phyloP scores from a whole-genome alignment of 1,140 invertebrate genomes.

The Cydia splendana region DNA sequence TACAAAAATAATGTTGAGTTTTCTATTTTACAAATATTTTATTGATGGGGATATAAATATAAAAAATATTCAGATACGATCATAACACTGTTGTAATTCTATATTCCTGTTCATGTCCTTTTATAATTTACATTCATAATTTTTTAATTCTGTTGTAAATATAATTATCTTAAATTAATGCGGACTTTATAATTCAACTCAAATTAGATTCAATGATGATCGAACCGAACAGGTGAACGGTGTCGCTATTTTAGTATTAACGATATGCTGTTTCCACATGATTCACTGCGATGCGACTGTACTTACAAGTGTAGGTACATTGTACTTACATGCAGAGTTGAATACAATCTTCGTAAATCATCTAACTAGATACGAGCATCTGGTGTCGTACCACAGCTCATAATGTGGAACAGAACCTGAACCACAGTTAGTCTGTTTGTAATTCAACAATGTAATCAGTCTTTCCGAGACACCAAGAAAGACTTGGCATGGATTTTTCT shows the following conservation, averaged over 20 bases:
- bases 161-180: conserved; percentile 3
- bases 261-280: conserved; percentile 27
- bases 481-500: conserved; percentile 41
- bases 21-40: conserved; percentile 35
- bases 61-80: background rate
- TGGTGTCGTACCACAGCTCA: conserved; percentile 44
- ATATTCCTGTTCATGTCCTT: no score
- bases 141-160: background rate
- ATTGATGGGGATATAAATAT: conserved; percentile 1
- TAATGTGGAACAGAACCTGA: conserved; percentile 51
- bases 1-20: conserved; percentile 52
- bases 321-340: conserved; percentile 37
- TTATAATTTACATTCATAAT: no score
- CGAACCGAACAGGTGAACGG: conserved; percentile 64
- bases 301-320: background rate
- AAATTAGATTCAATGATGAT: conserved; percentile 54
- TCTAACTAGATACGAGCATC: conserved; percentile 35
- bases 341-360: conserved; percentile 38
- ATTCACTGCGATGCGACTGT: conserved; percentile 4
- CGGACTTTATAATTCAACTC: conserved; percentile 46
- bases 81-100: background rate
- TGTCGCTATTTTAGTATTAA: conserved; percentile 27
- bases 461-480: conserved; percentile 66
- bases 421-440: conserved; percentile 53
- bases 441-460: conserved; percentile 58